Evolutionary conservation across 2,113 vertebrate genomes (phyloP), one percentile per base, ranked within the genome.

Genomic region (Anguilla rostrata): DNA sequence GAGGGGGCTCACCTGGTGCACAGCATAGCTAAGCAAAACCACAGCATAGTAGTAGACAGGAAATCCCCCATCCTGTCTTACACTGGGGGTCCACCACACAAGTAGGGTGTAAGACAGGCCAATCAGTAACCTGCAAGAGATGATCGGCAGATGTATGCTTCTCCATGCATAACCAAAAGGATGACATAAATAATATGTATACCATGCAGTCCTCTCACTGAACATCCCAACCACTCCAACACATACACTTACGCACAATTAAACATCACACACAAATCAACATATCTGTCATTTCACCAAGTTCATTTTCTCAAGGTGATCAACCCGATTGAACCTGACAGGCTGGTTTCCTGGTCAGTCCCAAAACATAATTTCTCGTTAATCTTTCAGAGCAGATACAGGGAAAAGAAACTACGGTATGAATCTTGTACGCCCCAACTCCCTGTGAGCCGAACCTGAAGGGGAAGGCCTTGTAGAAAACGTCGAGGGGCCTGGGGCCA

Each of bases 391-490:
- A 66, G 3, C 60, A 22, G 49, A 14, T 1, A 53, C 49, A 53
- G 12, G 49, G 49, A 53, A 53, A 53, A 53, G 7, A 53, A 53
- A 53, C 49, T 53, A 14, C 49, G 12, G 49, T 14, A 9, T 14
- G 49, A 14, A 14, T 53, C 49, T 9, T 53, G 49, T 12, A 12
- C 71, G 6, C 5, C n/a, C 71, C 9, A n/a, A 11, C 2, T 29
- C 71, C 26, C 0, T 12, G n/a, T 75, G 71, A 29, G n/a, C 71
- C 71, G 90, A 86, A 99, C 98, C 98, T 98, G 87, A 97, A 98
- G 79, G 98, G 98, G 93, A 98, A 99, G 60, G 98, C 98, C 95
- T 96, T 99, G 93, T 98, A 98, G 93, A 99, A 99, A 0, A 98
- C 87, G 84, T 99, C 96, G 40, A 99, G 94, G 3, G 98, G 98